Percentiles rank a stretch among this genome's conserved stretches.
phyloP scores from a whole-genome alignment of 2,888 invertebrate genomes.

The Patella depressa region DNA sequence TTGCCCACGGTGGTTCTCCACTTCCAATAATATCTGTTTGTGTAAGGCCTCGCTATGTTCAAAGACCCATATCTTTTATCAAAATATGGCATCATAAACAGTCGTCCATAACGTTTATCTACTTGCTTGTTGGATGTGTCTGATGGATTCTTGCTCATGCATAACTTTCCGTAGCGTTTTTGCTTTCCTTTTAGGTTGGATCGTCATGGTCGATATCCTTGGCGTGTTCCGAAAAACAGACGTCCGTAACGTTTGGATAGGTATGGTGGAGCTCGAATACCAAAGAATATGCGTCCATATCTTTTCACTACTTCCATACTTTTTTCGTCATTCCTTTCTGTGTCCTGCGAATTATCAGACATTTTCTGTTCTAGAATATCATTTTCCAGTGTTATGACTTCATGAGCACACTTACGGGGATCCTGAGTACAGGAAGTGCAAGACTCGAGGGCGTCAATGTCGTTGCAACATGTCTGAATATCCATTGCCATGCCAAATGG shows the following conservation, averaged over 20 bases:
- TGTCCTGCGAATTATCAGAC: neutral
- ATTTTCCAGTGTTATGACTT: slow-evolving; percentile 7
- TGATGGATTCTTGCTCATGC: neutral
- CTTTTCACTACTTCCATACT: neutral
- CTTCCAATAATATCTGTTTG: neutral
- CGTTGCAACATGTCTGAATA: neutral
- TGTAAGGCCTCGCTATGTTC: neutral
- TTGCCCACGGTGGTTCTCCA: neutral
- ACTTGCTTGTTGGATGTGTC: neutral
- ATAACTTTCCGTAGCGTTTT: neutral
- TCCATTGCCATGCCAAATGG: neutral
- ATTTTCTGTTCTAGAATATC: neutral
- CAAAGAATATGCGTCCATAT: slow-evolving; percentile 5
- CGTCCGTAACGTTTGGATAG: neutral
- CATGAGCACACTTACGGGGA: neutral
- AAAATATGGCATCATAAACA: slow-evolving; percentile 1
- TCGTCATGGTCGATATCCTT: neutral
- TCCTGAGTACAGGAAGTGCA: neutral
- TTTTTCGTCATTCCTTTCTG: neutral
- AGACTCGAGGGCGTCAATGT: neutral
- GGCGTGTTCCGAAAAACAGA: neutral
- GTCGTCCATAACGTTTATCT: slow-evolving; percentile 1
- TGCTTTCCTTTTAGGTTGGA: neutral
- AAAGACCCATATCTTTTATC: slow-evolving; percentile 9
- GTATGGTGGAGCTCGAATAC: neutral